Evolutionary conservation across 2,113 vertebrate species (phyloP), one percentile per base, ranked within the genome.

Genomic region (Scolopax mira): DNA sequence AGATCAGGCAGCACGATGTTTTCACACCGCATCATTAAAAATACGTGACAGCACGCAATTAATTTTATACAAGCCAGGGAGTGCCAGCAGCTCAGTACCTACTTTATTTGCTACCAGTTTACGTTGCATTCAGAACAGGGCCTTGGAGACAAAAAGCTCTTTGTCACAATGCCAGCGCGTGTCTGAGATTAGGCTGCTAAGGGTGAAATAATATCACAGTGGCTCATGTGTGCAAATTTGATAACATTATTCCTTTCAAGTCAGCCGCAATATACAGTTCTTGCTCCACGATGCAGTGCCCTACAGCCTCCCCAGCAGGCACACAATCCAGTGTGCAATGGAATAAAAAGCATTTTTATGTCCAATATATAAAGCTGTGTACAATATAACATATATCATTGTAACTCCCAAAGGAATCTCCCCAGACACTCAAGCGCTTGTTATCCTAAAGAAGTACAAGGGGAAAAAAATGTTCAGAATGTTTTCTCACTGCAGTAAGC

Each of bases 1-100:
- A 24, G 14, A 92, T 91, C 67, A 49, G 21, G 41, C 49, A 90
- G 52, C 13, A 13, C 13, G 28, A 82, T 44, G n/a, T 58, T 88
- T 93, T 88, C 66, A 78, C 21, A 67, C 25, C 54, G 52, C 35
- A 79, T 79, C 33, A 48, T 77, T 96, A 58, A 93, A 96, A 72
- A 58, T 62, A 67, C 23, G 49, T 74, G 81, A 83, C 51, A 95
- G 24, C 10, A 33, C 30, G 25, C 46, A 90, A 85, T 82, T 87
- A 72, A 79, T 78, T 73, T 92, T 85, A 77, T 66, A 78, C 12
- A 79, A 74, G 18, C 18, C 22, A 42, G 8, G 35, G 61, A 91
- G 44, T 69, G 41, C 28, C 2, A 18, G 51, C 39, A 79, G 24
- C 39, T 67, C 52, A 16, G n/a, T 73, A 70, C 41, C 46, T 69